Conservation (phyloP, 2,797 vertebrate genomes). For the Poeciliopsis paucimaculata region DNA sequence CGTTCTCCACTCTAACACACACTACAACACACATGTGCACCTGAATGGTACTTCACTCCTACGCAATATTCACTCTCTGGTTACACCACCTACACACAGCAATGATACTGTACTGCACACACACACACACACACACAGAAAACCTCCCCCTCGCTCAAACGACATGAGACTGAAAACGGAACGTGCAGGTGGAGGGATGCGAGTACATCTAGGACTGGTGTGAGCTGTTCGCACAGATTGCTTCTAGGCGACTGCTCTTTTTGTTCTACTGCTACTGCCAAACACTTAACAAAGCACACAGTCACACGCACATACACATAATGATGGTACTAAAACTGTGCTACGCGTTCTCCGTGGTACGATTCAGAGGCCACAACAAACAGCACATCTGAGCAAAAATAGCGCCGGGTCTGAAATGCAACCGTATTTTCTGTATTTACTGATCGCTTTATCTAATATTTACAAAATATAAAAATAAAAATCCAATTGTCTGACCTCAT, state of each 20-base stretch:
- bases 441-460: conserved; percentile 5
- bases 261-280: conserved; percentile 48
- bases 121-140: conserved; percentile 33
- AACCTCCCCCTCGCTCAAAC: conserved; percentile 65
- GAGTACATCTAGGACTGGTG: conserved; percentile 49
- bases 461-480: neutral
- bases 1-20: conserved; percentile 35
- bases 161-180: conserved; percentile 66
- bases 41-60: conserved; percentile 75
- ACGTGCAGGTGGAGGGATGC: conserved; percentile 52
- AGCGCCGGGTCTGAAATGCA: conserved; percentile 7
- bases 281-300: conserved; percentile 48
- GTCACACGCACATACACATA: conserved; percentile 12
- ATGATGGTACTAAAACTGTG: conserved; percentile 27
- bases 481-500: conserved; percentile 1
- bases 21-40: conserved; percentile 55
- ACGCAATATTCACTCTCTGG: conserved; percentile 74
- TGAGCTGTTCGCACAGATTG: conserved; percentile 57
- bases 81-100: conserved; percentile 72
- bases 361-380: conserved; percentile 47
- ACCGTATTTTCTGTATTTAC: conserved; percentile 13
- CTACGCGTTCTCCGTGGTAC: conserved; percentile 12
- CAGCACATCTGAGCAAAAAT: conserved; percentile 23
- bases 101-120: conserved; percentile 56
- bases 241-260: conserved; percentile 68